Evolutionary conservation across 1,140 invertebrate genomes (phyloP).

Genomic region (Drosophila carrolli): DNA sequence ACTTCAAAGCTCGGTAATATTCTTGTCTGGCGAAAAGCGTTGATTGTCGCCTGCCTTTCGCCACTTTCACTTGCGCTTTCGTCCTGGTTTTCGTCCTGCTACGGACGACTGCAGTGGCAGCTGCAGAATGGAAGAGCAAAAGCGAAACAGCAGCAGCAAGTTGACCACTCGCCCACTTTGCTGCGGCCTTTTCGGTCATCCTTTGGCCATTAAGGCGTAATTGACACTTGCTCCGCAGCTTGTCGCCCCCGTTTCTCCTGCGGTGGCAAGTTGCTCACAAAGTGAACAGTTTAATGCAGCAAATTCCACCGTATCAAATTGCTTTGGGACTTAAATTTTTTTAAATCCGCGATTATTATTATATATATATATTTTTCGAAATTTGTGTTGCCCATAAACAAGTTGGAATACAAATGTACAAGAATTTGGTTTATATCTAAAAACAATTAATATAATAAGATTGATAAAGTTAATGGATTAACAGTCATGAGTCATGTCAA

Average conservation of each 20-base stretch:
- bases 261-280: constrained; percentile 12
- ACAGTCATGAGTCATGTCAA: too few species aligned
- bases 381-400: too few species aligned
- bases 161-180: constrained; percentile 76
- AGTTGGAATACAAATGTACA: too few species aligned
- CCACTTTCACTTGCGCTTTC: constrained; percentile 53
- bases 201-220: constrained; percentile 78
- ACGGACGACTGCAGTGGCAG: constrained; percentile 30
- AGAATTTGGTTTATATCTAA: too few species aligned
- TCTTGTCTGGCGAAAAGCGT: constrained; percentile 63
- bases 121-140: constrained; percentile 23
- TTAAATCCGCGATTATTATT: background rate
- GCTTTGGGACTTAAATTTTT: background rate
- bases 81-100: constrained; percentile 8
- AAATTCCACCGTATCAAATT: background rate
- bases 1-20: constrained; percentile 77
- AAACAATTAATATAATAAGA: too few species aligned
- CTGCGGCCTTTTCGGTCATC: constrained; percentile 79
- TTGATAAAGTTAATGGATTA: too few species aligned
- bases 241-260: constrained; percentile 6
- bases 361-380: too few species aligned
- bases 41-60: constrained; percentile 64
- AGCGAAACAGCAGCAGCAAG: constrained; percentile 31
- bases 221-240: constrained; percentile 69
- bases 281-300: constrained; percentile 14